These are phyloP conservation scores for Catocala sponsa DNA, from an alignment of 2,888 invertebrate species.

Conservation along the genomic window DNA sequence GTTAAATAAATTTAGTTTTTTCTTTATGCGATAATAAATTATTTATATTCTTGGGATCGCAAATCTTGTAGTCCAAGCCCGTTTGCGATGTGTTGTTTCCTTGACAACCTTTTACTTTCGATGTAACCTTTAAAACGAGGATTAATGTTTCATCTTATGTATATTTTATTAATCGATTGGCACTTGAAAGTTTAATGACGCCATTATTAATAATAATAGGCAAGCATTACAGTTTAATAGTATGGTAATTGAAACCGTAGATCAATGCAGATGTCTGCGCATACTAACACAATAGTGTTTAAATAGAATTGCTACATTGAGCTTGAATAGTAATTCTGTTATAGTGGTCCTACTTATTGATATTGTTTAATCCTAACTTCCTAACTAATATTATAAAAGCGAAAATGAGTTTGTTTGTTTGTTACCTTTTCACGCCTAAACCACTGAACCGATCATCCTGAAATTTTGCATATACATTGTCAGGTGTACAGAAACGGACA, in stretches of 20 bases:
- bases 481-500: too few species aligned
- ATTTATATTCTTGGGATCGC: conserved; percentile 28
- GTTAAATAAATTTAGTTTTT: conserved; percentile 29
- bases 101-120: conserved; percentile 12
- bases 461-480: too few species aligned
- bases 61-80: conserved; percentile 12
- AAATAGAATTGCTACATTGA: background rate
- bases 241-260: conserved; percentile 7
- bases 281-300: background rate
- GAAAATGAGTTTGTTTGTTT: too few species aligned
- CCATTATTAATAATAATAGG: background rate
- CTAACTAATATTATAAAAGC: too few species aligned
- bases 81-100: background rate
- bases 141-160: background rate
- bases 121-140: conserved; percentile 1
- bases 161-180: conserved; percentile 1
- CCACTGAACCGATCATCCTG: too few species aligned
- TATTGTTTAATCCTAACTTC: too few species aligned
- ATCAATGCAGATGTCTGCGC: background rate
- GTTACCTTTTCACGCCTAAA: too few species aligned
- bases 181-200: conserved; percentile 2
- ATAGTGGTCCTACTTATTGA: background rate
- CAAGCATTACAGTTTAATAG: background rate
- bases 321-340: background rate
- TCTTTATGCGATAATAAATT: conserved; percentile 30